phyloP scores from a whole-genome alignment of 2,797 vertebrate species.

The Caiman crocodilus region DNA sequence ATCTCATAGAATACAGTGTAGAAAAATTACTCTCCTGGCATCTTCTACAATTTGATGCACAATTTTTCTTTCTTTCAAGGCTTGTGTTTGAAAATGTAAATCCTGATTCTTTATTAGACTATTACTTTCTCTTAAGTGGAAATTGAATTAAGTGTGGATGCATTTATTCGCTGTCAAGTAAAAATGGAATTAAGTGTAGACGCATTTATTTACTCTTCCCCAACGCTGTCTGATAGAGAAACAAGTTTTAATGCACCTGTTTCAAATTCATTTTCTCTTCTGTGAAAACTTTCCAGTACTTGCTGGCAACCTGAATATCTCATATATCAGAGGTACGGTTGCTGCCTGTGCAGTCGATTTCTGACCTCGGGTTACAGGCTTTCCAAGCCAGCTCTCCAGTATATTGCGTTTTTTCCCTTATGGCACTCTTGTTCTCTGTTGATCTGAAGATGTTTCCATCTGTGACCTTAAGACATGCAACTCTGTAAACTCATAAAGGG shows the following conservation, averaged over 20 bases:
- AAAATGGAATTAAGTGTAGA: background rate
- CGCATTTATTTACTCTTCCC: fast-evolving
- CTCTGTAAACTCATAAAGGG: background rate
- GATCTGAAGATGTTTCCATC: background rate
- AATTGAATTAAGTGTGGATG: background rate
- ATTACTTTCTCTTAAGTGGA: background rate
- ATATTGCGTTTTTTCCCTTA: background rate
- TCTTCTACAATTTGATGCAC: background rate
- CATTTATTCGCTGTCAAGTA: background rate
- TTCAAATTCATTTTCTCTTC: background rate
- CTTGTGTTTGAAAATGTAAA: background rate
- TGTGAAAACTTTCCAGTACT: background rate
- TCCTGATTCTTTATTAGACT: background rate
- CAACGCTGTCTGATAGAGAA: background rate
- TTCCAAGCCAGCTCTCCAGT: background rate
- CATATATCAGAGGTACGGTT: background rate
- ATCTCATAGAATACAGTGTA: no score
- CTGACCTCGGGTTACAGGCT: background rate
- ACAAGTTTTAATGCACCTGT: background rate
- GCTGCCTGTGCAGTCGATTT: background rate
- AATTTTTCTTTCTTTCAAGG: background rate
- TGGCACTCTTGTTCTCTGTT: fast-evolving
- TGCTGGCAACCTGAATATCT: background rate
- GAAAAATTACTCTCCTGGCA: background rate
- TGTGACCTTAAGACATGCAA: background rate